A percentile compares a stretch with the other conserved stretches of the same genome.
phyloP scores from a whole-genome alignment of 2,113 vertebrate species.

The Cryptomyrus ogoouensis region DNA sequence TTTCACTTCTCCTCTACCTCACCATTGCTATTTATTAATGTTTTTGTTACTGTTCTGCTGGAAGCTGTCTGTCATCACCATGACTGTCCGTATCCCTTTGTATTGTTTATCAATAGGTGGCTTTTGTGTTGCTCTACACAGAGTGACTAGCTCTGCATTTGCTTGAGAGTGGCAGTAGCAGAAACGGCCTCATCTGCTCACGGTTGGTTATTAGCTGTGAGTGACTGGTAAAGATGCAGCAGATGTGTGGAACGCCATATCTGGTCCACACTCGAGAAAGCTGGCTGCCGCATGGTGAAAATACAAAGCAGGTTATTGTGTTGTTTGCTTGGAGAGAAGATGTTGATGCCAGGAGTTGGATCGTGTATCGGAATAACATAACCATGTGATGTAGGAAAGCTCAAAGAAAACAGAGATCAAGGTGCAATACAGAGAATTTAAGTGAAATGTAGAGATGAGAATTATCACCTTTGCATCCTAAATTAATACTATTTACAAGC shows the following conservation, averaged over 20 bases:
- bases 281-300: not conserved
- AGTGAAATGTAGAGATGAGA: not conserved
- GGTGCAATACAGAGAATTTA: not conserved
- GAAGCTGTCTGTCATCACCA: not conserved
- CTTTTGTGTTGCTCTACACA: not conserved
- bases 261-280: not conserved
- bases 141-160: not conserved
- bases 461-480: not conserved
- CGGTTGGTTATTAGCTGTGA: not conserved
- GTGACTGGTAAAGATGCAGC: not conserved
- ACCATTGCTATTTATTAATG: too few relatives aligned
- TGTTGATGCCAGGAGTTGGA: not conserved
- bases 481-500: not conserved
- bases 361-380: too few relatives aligned
- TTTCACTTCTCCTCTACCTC: not conserved
- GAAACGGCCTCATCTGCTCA: not conserved
- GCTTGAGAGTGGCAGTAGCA: not conserved
- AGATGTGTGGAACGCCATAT: not conserved
- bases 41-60: not conserved
- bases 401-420: not conserved
- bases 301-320: not conserved
- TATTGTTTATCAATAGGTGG: not conserved
- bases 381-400: not conserved
- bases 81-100: not conserved
- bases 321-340: not conserved